Evolutionary conservation across 2,888 invertebrate genomes (phyloP).

Genomic region (Xanthia togata): DNA sequence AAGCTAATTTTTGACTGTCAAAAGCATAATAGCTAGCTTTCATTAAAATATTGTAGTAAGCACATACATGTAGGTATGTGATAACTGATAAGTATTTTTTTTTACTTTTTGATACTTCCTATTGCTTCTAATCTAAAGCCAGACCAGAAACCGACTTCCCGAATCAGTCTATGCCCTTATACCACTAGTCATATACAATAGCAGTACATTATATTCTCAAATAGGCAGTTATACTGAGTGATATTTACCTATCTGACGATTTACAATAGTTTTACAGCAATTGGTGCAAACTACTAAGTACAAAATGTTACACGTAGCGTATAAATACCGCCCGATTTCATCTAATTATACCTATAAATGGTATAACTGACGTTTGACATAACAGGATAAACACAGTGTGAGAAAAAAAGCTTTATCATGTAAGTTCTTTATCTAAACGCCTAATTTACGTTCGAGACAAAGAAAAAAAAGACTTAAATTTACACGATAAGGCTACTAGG

Average conservation of each 20-base stretch:
- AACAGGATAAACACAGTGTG: constrained; percentile 25
- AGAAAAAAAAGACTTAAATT: constrained; percentile 44
- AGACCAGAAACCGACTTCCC: constrained; percentile 31
- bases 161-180: constrained; percentile 73
- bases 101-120: background rate
- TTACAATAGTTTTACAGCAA: constrained; percentile 68
- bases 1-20: background rate
- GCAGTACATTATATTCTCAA: constrained; percentile 81
- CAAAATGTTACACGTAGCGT: constrained; percentile 73
- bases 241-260: constrained; percentile 74
- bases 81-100: background rate
- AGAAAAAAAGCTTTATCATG: constrained; percentile 46
- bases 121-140: constrained; percentile 11
- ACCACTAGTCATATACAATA: constrained; percentile 86
- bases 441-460: constrained; percentile 52
- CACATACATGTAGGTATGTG: background rate
- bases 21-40: constrained; percentile 21
- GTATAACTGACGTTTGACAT: constrained; percentile 22
- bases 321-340: constrained; percentile 54
- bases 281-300: constrained; percentile 79
- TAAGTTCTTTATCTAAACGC: constrained; percentile 28
- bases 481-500: constrained; percentile 46
- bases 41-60: background rate
- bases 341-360: constrained; percentile 28
- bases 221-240: constrained; percentile 77